phyloP scores from a whole-genome alignment of 2,113 vertebrate genomes.

The Illadopsis cleaveri region DNA sequence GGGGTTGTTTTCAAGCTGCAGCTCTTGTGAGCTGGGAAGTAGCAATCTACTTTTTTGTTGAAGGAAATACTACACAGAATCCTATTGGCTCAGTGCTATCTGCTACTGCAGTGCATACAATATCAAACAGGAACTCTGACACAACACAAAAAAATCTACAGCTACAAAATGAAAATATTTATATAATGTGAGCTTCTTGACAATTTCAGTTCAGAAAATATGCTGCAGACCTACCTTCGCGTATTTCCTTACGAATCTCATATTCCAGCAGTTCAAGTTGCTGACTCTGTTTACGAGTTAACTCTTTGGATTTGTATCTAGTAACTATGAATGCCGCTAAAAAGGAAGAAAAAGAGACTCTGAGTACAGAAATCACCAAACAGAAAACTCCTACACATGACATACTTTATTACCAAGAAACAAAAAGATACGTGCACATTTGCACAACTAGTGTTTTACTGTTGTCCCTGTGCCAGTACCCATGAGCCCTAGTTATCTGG shows the following conservation, averaged over 20 bases:
- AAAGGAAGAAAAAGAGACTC: background rate
- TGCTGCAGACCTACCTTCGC: slow-evolving; percentile 81
- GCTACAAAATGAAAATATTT: background rate
- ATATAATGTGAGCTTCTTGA: background rate
- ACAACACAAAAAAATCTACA: background rate
- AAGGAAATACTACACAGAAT: background rate
- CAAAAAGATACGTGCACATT: background rate
- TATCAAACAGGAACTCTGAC: background rate
- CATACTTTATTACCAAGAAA: background rate
- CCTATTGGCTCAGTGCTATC: background rate
- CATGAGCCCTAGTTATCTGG: background rate
- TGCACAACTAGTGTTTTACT: background rate
- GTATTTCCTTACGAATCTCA: slow-evolving; percentile 90
- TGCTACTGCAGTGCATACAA: background rate
- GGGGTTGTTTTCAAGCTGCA: background rate
- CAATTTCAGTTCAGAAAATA: background rate
- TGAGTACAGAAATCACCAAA: background rate
- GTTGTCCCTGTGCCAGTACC: background rate
- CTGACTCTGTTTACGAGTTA: slow-evolving; percentile 81
- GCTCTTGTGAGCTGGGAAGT: background rate
- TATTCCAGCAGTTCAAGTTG: slow-evolving; percentile 86
- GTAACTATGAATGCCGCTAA: slow-evolving; percentile 79
- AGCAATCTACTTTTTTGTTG: background rate
- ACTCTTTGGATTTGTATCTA: slow-evolving; percentile 80
- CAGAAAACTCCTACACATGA: background rate